phyloP scores from a whole-genome alignment of 1,140 invertebrate species.

The Panagrolaimus sp. region DNA sequence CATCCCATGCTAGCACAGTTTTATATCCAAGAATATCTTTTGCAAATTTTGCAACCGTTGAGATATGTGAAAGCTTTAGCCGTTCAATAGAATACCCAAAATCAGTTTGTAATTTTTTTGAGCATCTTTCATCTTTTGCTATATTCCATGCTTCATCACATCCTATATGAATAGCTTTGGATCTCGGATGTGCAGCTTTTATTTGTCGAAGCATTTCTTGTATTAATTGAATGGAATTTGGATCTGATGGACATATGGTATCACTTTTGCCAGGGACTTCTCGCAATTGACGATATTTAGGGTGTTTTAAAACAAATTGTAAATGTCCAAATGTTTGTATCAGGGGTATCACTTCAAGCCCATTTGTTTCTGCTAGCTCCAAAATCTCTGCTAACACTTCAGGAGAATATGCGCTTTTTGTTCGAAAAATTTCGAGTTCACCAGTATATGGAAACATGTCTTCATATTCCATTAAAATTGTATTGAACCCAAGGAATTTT shows the following conservation, averaged over 20 bases:
- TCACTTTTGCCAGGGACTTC: conserved; percentile 60
- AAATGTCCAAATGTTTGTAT: conserved; percentile 86
- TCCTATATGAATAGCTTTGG: conserved; percentile 60
- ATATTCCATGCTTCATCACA: conserved; percentile 59
- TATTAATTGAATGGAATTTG: conserved; percentile 61
- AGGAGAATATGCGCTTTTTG: conserved; percentile 71
- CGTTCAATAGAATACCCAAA: conserved; percentile 34
- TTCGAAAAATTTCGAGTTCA: conserved; percentile 66
- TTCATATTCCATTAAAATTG: conserved; percentile 88
- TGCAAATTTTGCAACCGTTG: conserved; percentile 39
- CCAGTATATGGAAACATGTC: conserved; percentile 89
- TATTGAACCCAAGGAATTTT: conserved; percentile 74
- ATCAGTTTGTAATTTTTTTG: background rate
- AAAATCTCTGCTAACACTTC: conserved; percentile 67
- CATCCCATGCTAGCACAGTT: conserved; percentile 39
- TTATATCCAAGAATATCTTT: conserved; percentile 35
- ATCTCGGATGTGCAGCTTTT: conserved; percentile 59
- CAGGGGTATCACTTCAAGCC: conserved; percentile 74
- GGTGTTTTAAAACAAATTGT: conserved; percentile 62
- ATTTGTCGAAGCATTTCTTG: conserved; percentile 63
- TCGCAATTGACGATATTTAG: conserved; percentile 59
- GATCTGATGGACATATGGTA: conserved; percentile 61
- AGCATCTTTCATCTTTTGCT: conserved; percentile 32
- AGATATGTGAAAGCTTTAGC: conserved; percentile 42
- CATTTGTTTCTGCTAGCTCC: conserved; percentile 58